Evolutionary conservation across 2,888 invertebrate species (phyloP), one percentile per base, ranked within the genome.

Genomic region (Pyralis farinalis): DNA sequence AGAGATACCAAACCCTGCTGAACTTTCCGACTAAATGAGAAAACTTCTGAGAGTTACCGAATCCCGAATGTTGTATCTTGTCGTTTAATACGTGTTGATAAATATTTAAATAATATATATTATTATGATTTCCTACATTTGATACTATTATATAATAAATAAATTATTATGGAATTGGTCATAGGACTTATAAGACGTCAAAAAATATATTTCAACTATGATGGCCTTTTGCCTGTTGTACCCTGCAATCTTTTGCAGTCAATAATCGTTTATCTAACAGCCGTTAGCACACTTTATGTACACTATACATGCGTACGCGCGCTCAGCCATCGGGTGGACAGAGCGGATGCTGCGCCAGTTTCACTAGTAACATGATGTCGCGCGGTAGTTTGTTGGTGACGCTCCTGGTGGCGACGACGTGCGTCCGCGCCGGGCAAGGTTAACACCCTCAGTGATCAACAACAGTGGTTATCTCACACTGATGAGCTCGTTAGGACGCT

Each of bases 191-290:
- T n/a, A n/a, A n/a, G n/a, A n/a, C n/a, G n/a, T n/a, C n/a, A 21
- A 21, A 21, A 21, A 21, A 21, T 21, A 21, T 21, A 21, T 21
- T 21, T 21, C 4, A 1, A 16, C n/a, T n/a, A n/a, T n/a, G n/a
- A n/a, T n/a, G n/a, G 2, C 4, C 4, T 16, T 37, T 44, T 40
- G 45, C 32, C 21, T 35, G 34, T 34, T 38, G 44, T 53, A 34
- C 43, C 51, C 48, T 47, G 61, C 55, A 59, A 65, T 62, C 59
- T 62, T 72, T 73, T 48, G 68, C 75, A 71, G 71, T 74, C 70
- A 72, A 75, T 55, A 76, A 49, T 62, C 72, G 61, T 58, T 75
- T 79, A 79, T 80, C 76, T 59, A 53, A 52, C 46, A 46, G 44
- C 42, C 55, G 59, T 61, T 61, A 63, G 53, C 58, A 44, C 40